Evolutionary conservation across 2,797 vertebrate genomes (phyloP), one percentile per base, ranked within the genome.

Genomic region (Fratercula arctica): DNA sequence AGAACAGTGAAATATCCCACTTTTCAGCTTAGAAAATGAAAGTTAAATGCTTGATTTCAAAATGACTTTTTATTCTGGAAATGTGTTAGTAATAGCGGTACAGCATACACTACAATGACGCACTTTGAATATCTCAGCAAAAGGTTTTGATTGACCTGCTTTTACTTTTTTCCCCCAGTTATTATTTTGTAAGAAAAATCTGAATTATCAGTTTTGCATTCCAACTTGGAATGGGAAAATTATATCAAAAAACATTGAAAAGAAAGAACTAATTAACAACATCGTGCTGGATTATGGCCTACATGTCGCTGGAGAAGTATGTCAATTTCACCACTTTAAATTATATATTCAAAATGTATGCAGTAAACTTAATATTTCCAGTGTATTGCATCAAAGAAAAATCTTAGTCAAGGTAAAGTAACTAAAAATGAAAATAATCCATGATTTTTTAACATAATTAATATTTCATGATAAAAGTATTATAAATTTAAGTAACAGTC

Each of bases 331-430:
- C 5, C 14, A 77, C 6, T 29, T 69, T 54, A 50, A 53, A 43
- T 76, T 25, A 33, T 50, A 23, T 66, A 60, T 35, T 75, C 11
- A 66, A 92, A 74, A 51, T n/a, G 3, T 31, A 16, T 67, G 33
- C 24, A 75, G 17, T 66, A 87, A 92, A 50, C 19, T 63, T 79
- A 46, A 82, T 90, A 95, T 96, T 73, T 69, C 63, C 72, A 72
- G 33, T 76, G 18, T 61, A 86, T 68, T 86, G 57, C 51, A 57
- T 95, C 86, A 95, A 87, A 96, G 78, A 95, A 92, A 95, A 94
- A 95, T 86, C 73, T 90, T 97, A 97, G 96, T 96, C 77, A 97
- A 91, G 94, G 72, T 94, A 95, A 95, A 87, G 41, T 59, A 96
- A 94, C 84, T 88, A 41, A 93, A 96, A 96, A 96, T 97, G 26